Base-by-base conservation (phyloP, 2,888 invertebrate genomes). In the Melanostoma mellinum region DNA sequence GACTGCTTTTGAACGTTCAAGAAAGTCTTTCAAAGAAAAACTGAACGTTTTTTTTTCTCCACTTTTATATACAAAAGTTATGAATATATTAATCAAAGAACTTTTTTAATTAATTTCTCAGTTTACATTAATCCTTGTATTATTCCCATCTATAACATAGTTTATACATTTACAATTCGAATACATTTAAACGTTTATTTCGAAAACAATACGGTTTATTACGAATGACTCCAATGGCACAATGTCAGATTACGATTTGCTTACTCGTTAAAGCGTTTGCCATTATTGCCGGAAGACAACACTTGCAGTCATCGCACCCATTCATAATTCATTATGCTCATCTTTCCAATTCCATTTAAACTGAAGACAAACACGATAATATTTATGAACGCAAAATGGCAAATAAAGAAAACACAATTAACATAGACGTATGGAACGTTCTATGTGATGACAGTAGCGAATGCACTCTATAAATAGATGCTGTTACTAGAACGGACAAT, bases 391-490 rank as follows among this genome's bases (percentile, higher is more conserved):
- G 48, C 48, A 60, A 60, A 60, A 53, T 35, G 44, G 44, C 33
- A 60, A 60, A 60, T 63, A 36, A 38, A 48, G 61, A 48, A 63
- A 63, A 48, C 30, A 20, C 38, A 63, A 48, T 48, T 48, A 48
- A 36, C 48, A 63, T 63, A 63, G 61, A 48, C 48, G 61, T 48
- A 63, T 38, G 48, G 36, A 38, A 63, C 36, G 4, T 6, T n/a
- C 0, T 9, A 5, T 61, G 10, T 10, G 2, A 20, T 46, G 48
- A 4, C 33, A 63, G 61, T 48, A 48, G 36, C 30, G 32, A 65
- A 50, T 63, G 55, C 42, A 52, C 32, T 33, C 58, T 65, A 46
- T 65, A 72, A 78, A 78, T 78, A 78, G 56, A 78, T 32, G n/a
- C 61, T 63, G 48, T 33, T 53, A 68, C 60, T 75, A 44, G 42